Evolutionary conservation across 2,113 vertebrate species (phyloP).

Genomic region (Coracopsis vasa): DNA sequence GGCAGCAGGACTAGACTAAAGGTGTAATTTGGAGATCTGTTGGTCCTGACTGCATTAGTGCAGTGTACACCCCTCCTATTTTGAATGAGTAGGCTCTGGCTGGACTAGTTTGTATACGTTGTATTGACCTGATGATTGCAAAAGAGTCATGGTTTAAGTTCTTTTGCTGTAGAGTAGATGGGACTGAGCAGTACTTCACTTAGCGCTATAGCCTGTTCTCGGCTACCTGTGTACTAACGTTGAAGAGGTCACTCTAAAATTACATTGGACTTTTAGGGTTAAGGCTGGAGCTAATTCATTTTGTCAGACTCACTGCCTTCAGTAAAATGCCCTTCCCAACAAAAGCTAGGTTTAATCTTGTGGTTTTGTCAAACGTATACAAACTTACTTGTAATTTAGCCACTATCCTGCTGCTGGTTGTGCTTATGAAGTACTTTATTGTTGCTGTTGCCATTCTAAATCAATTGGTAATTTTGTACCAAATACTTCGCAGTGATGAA

Average conservation of each 20-base stretch:
- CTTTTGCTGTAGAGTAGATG: background rate
- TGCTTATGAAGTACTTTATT: constrained; percentile 23
- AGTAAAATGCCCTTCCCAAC: background rate
- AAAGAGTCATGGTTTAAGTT: background rate
- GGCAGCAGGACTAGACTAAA: background rate
- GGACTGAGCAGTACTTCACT: background rate
- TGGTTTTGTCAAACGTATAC: constrained; percentile 9
- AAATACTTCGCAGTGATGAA: constrained; percentile 6
- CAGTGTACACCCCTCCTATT: background rate
- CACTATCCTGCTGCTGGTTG: background rate
- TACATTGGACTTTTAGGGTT: background rate
- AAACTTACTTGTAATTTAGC: constrained; percentile 51
- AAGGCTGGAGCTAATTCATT: background rate
- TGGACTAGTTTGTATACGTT: background rate
- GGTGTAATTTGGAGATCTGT: background rate
- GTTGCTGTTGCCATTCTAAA: constrained; percentile 31
- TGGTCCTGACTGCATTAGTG: background rate
- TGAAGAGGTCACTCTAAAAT: background rate
- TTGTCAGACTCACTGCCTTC: background rate
- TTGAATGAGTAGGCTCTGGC: background rate
- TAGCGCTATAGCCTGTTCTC: background rate
- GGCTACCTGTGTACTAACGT: background rate
- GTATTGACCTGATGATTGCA: background rate
- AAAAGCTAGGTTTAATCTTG: constrained; percentile 8
- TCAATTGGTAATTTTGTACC: constrained; percentile 14